Evolutionary conservation across 2,113 vertebrate species (phyloP), one percentile per base, ranked within the genome.

Genomic region (Saimiri boliviensis): DNA sequence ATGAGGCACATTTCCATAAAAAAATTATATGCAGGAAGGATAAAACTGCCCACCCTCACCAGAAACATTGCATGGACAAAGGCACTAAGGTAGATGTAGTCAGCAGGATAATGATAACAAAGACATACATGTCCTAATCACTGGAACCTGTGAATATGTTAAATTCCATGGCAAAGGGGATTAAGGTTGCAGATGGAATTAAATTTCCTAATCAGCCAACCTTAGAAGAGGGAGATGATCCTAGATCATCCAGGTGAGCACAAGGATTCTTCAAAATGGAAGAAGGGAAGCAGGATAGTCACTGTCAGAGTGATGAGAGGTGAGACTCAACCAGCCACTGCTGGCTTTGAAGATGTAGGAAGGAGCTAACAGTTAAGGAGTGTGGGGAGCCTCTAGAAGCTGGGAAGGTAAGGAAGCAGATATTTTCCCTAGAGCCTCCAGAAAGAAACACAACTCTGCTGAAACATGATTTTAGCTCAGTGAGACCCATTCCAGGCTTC

Each of bases 301-400:
- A 5, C 2, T 1, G 66, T 21, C 58, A 17, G 70, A 73, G 74
- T 8, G 6, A 49, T 0, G 40, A 10, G 27, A 70, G 1, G 27
- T 8, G 76, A 84, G 63, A 32, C 40, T 52, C 23, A n/a, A 9
- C 16, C 37, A 4, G 40, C 47, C 30, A 45, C 2, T 25, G 42
- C 25, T 17, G 66, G 32, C 45, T 73, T 2, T 32, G 14, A 74
- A 52, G 94, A 25, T 37, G 45, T 8, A 40, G 49, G 12, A 27
- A 32, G 32, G 27, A 40, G 35, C 58, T 14, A 3, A 4, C 27
- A 25, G 27, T 37, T 47, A 3, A 17, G 73, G 17, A 32, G 14
- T 0, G 4, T 7, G n/a, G 12, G 23, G 0, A 0, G 79, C 84
- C 49, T 66, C 92, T 0, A 6, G 23, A 13, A 25, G 42, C 63